Percentiles rank a stretch among this genome's conserved stretches.
Conservation (phyloP, 2,113 vertebrate species). For the Nothoprocta perdicaria region DNA sequence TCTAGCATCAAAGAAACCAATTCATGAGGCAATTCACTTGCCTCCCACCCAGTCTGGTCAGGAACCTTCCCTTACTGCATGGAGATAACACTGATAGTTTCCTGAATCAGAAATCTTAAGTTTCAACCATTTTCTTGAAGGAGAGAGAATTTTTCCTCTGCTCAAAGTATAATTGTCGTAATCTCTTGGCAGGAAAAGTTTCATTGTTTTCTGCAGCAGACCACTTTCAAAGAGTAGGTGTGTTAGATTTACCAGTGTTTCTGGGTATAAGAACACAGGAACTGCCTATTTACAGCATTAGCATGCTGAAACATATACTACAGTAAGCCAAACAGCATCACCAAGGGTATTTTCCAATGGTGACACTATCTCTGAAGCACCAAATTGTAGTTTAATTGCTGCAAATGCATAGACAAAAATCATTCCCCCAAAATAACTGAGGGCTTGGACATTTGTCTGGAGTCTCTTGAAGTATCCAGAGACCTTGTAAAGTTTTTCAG, state of each 20-base stretch:
- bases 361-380: background rate
- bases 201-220: background rate
- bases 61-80: background rate
- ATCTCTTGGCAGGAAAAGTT: background rate
- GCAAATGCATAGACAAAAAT: background rate
- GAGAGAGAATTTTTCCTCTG: background rate
- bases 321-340: background rate
- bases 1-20: background rate
- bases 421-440: background rate
- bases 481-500: background rate
- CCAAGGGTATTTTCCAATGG: background rate
- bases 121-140: background rate
- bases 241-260: background rate
- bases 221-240: background rate
- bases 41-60: rapidly evolving
- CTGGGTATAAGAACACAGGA: background rate
- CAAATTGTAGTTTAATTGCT: background rate
- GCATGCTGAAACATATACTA: background rate
- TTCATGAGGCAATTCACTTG: rapidly evolving
- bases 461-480: background rate
- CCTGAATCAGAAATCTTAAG: background rate
- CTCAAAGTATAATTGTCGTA: background rate
- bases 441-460: background rate
- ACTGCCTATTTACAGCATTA: background rate
- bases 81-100: background rate